A percentile compares a stretch with the other conserved stretches of the same genome.
phyloP scores from a whole-genome alignment of 2,797 vertebrate species.

The Loris lydekkerianus region DNA sequence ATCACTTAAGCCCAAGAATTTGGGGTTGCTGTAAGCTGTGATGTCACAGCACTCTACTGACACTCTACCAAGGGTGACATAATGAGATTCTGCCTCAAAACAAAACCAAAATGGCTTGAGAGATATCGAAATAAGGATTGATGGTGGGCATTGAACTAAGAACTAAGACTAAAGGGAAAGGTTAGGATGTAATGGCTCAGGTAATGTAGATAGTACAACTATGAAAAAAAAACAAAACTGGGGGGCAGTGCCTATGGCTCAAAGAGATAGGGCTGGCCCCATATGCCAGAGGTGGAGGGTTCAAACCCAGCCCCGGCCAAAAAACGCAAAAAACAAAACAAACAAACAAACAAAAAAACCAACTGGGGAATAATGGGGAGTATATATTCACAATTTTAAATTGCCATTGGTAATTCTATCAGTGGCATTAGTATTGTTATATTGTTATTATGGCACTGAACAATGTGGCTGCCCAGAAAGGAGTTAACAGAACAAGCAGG shows the following conservation, averaged over 20 bases:
- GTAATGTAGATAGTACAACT: neutral
- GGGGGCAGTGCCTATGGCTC: too few species aligned
- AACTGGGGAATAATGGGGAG: neutral
- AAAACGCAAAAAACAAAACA: neutral
- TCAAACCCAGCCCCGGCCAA: too few species aligned
- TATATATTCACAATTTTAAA: neutral
- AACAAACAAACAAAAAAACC: neutral
- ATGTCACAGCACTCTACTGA: too few species aligned
- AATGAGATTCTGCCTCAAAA: too few species aligned
- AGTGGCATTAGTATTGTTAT: neutral
- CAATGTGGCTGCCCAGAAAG: neutral
- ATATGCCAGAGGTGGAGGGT: too few species aligned
- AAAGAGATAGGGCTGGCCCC: too few species aligned
- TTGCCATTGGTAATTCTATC: neutral
- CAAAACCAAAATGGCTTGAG: neutral
- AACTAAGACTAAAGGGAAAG: neutral
- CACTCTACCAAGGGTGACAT: too few species aligned
- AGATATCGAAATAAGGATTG: neutral
- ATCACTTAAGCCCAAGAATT: too few species aligned
- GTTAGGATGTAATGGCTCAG: neutral
- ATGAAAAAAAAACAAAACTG: neutral
- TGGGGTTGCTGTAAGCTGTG: too few species aligned
- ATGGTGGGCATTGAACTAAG: neutral
- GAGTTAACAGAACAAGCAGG: neutral
- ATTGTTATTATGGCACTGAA: slow-evolving; percentile 10